Percentiles rank a stretch among this genome's conserved stretches.
These are phyloP conservation scores for Pachycephus smyrnensis DNA, from an alignment of 2,888 invertebrate genomes.

Conservation along the genomic window DNA sequence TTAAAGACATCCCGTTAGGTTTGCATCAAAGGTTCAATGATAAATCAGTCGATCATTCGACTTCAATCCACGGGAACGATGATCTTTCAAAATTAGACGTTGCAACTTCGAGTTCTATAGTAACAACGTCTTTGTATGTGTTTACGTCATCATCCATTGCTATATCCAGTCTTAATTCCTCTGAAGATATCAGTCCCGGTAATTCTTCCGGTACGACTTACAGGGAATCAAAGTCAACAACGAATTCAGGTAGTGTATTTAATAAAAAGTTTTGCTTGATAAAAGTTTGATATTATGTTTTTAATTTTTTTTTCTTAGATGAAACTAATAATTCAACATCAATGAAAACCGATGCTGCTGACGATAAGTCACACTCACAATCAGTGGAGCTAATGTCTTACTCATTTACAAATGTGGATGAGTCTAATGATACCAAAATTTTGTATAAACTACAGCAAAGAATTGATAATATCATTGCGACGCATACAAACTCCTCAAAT, in stretches of 20 bases:
- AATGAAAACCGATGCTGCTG: background rate
- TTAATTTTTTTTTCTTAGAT: background rate
- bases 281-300: background rate
- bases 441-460: slow-evolving; percentile 1
- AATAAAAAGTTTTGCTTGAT: background rate
- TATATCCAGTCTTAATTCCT: background rate
- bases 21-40: background rate
- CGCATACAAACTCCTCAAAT: background rate
- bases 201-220: background rate
- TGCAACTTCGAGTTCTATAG: background rate
- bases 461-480: background rate
- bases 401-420: background rate
- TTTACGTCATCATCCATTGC: background rate
- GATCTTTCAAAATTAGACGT: background rate
- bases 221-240: background rate
- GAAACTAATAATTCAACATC: background rate
- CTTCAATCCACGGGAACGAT: background rate
- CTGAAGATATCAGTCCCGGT: background rate
- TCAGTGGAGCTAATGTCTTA: background rate
- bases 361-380: background rate
- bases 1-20: background rate
- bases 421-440: background rate
- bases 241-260: background rate
- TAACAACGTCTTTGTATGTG: background rate
- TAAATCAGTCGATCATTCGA: background rate